These are phyloP conservation scores for Tenualosa thibaudeaui DNA, from an alignment of 2,797 vertebrate genomes.

Conservation along the genomic window DNA sequence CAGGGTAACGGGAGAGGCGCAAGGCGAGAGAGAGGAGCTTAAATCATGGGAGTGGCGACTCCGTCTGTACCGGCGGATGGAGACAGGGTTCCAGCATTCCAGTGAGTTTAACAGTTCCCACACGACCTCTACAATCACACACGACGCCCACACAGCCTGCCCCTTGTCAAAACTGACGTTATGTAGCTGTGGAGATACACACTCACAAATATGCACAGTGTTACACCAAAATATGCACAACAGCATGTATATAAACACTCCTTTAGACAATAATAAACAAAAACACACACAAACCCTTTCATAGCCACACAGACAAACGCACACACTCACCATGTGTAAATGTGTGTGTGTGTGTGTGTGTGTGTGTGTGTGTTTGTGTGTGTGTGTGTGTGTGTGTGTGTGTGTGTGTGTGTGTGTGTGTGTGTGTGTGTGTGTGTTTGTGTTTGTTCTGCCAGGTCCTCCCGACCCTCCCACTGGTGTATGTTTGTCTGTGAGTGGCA, in stretches of 20 bases:
- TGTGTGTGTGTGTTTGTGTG: neutral
- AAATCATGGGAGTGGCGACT: conserved; percentile 91
- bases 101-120: conserved; percentile 64
- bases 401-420: conserved; percentile 24
- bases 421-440: conserved; percentile 1
- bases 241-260: neutral
- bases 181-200: neutral
- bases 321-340: conserved; percentile 30
- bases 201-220: neutral
- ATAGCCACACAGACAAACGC: neutral
- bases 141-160: neutral
- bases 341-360: conserved; percentile 27
- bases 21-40: conserved; percentile 74
- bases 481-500: conserved; percentile 82
- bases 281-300: neutral
- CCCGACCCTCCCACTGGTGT: conserved; percentile 81
- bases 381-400: conserved; percentile 8
- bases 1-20: conserved; percentile 77
- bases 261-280: neutral
- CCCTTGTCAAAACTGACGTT: too few relatives aligned
- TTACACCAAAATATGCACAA: too few relatives aligned
- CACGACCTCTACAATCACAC: neutral
- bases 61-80: conserved; percentile 90
- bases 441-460: conserved; percentile 66
- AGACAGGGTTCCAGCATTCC: conserved; percentile 84